Conservation (phyloP, 2,113 vertebrate genomes). For the Corythaeola cristata region DNA sequence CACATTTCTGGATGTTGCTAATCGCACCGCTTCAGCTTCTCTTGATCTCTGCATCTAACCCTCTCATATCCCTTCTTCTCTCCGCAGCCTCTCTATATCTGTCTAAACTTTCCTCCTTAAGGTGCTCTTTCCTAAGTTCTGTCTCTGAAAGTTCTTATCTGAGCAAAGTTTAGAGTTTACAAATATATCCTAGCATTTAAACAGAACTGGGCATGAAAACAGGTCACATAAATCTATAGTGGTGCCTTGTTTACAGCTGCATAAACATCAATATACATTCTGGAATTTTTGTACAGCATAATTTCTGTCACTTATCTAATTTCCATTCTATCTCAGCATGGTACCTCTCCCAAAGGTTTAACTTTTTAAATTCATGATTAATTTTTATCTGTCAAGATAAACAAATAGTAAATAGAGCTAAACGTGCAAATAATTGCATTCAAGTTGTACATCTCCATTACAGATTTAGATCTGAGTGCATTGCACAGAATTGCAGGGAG, state of each 20-base stretch:
- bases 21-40: neutral
- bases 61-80: neutral
- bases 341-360: neutral
- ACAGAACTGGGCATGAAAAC: neutral
- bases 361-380: neutral
- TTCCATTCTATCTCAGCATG: neutral
- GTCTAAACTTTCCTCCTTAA: neutral
- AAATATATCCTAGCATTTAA: neutral
- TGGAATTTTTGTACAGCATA: neutral
- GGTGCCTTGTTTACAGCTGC: slow-evolving; percentile 44
- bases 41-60: slow-evolving; percentile 28
- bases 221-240: neutral
- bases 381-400: neutral
- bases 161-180: neutral
- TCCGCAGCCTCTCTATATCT: neutral
- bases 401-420: neutral
- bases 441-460: neutral
- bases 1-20: slow-evolving; percentile 45
- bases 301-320: neutral
- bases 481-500: neutral
- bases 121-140: neutral
- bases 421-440: neutral
- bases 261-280: neutral
- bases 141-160: neutral
- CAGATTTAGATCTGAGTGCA: neutral